Percentiles rank a stretch among this genome's conserved stretches.
These are phyloP conservation scores for Pelusios castaneus DNA, from an alignment of 2,113 vertebrate genomes.

Conservation along the genomic window DNA sequence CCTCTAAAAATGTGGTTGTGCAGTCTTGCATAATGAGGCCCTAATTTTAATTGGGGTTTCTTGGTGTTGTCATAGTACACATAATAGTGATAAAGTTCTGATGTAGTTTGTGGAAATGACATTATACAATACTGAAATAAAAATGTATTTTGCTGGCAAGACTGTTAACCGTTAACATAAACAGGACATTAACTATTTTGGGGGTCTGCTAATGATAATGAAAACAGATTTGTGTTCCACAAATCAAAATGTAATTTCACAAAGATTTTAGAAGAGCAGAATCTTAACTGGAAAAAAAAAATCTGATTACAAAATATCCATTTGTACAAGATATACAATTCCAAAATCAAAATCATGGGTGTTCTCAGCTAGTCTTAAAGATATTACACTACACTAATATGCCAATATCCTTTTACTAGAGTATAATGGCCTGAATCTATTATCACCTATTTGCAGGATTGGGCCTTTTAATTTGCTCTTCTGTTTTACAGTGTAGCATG, in stretches of 20 bases:
- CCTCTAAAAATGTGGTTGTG: neutral
- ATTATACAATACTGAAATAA: neutral
- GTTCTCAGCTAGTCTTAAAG: neutral
- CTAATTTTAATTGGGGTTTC: neutral
- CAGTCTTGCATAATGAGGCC: neutral
- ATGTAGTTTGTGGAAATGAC: neutral
- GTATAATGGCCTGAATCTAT: neutral
- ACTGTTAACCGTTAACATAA: neutral
- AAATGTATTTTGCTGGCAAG: neutral
- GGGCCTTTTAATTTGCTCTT: fast-evolving
- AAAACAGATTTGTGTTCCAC: neutral
- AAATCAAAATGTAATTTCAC: neutral
- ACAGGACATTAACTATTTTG: neutral
- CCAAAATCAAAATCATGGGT: neutral
- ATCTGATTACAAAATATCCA: neutral
- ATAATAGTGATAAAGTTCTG: neutral
- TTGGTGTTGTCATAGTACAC: neutral
- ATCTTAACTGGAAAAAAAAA: neutral
- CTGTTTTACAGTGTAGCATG: neutral
- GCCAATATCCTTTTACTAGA: neutral
- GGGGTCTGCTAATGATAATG: neutral
- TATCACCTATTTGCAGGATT: neutral
- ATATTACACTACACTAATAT: neutral
- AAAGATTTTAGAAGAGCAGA: neutral
- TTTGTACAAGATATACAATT: neutral